phyloP scores from a whole-genome alignment of 2,888 invertebrate species.

The Rhaphigaster nebulosa region DNA sequence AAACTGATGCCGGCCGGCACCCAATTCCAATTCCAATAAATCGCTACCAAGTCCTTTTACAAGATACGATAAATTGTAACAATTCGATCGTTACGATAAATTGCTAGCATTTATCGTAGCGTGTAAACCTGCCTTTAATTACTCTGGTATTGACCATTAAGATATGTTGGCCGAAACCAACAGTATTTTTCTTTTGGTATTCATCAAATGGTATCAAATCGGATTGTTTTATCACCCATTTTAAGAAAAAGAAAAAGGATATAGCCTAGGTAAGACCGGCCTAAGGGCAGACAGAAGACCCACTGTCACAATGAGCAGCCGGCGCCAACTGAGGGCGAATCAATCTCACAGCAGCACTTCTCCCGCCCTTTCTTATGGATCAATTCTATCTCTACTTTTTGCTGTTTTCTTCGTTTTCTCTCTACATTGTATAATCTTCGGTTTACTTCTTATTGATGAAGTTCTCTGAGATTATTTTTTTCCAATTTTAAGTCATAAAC shows the following conservation, averaged over 20 bases:
- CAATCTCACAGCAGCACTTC: conserved; percentile 13
- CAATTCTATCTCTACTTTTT: conserved; percentile 9
- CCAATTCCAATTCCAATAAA: too few relatives aligned
- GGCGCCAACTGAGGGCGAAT: conserved; percentile 14
- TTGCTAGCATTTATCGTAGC: too few relatives aligned
- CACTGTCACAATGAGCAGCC: conserved; percentile 25
- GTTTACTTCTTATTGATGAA: background rate
- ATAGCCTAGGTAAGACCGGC: background rate
- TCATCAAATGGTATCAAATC: too few relatives aligned
- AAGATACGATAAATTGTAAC: too few relatives aligned
- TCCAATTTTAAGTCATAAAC: background rate
- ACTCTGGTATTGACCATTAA: too few relatives aligned
- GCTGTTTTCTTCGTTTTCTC: background rate
- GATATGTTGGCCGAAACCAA: too few relatives aligned
- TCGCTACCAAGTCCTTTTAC: too few relatives aligned
- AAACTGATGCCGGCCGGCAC: too few relatives aligned
- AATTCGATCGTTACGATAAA: too few relatives aligned
- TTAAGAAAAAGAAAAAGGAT: background rate
- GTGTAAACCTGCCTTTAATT: too few relatives aligned
- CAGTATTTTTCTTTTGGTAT: too few relatives aligned
- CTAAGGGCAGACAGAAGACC: background rate
- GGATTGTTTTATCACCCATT: background rate
- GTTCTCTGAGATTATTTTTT: background rate
- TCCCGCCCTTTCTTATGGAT: conserved; percentile 15
- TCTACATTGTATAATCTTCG: too few relatives aligned